phyloP scores from a whole-genome alignment of 35 echinoderm and acorn worm genomes.

The Hemicentrotus pulcherrimus region DNA sequence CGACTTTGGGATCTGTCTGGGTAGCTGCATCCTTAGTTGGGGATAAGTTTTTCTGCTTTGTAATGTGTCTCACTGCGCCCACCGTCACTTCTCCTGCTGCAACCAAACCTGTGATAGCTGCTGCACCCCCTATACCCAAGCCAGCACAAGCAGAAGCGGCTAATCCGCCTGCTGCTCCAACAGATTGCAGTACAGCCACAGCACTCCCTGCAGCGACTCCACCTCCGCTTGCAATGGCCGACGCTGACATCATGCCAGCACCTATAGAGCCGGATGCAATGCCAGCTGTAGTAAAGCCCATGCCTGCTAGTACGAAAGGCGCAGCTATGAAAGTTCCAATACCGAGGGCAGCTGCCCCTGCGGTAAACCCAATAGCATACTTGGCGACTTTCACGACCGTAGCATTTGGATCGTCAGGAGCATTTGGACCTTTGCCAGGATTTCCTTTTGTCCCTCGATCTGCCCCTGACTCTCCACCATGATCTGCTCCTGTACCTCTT shows the following conservation, averaged over 20 bases:
- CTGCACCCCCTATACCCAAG: background rate
- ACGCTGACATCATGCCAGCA: background rate
- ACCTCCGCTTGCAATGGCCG: conserved; percentile 41
- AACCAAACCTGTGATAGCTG: background rate
- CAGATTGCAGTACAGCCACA: conserved; percentile 38
- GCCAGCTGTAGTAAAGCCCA: conserved; percentile 15
- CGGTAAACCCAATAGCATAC: background rate
- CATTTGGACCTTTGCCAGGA: background rate
- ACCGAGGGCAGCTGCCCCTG: background rate
- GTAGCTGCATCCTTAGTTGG: background rate
- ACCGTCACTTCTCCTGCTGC: background rate
- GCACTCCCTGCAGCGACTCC: conserved; percentile 28
- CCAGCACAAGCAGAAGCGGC: conserved; percentile 20
- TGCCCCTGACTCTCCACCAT: background rate
- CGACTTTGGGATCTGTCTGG: background rate
- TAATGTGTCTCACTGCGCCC: background rate
- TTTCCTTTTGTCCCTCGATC: background rate
- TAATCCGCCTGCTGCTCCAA: background rate
- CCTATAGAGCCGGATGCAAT: background rate
- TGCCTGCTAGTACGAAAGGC: background rate
- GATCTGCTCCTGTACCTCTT: background rate
- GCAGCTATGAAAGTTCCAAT: background rate
- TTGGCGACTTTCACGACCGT: background rate
- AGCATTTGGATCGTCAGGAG: background rate
- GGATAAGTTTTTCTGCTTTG: background rate